These are phyloP conservation scores for Listronotus bonariensis DNA, from an alignment of 1,140 invertebrate genomes.

Conservation along the genomic window DNA sequence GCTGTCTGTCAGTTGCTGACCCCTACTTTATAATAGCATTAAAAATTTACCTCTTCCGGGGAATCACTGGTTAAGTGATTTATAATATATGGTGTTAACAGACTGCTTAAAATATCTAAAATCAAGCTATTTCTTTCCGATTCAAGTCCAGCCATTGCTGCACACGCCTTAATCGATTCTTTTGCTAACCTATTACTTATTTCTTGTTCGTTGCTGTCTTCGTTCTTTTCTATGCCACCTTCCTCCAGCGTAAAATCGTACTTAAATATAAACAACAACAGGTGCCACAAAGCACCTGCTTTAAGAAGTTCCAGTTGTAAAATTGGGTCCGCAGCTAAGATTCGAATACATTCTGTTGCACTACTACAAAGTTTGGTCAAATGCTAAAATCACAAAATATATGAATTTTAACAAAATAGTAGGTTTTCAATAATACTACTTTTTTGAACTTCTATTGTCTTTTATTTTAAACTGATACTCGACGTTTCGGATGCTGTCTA, in stretches of 20 bases:
- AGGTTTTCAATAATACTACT: no score
- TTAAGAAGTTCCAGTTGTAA: slow-evolving; percentile 91
- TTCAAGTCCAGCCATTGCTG: slow-evolving; percentile 75
- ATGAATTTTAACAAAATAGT: no score
- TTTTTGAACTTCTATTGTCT: no score
- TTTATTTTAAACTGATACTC: no score
- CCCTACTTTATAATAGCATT: no score
- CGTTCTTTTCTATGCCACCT: slow-evolving; percentile 85
- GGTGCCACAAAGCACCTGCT: slow-evolving; percentile 90
- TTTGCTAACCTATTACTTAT: slow-evolving; percentile 91
- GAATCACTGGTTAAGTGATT: slow-evolving; percentile 72
- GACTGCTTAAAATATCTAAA: slow-evolving; percentile 70
- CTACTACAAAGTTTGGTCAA: slow-evolving; percentile 77
- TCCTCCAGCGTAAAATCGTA: slow-evolving; percentile 99
- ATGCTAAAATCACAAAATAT: slow-evolving; percentile 61
- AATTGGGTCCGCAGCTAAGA: slow-evolving; percentile 78
- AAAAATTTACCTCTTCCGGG: slow-evolving; percentile 68
- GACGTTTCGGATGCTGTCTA: no score
- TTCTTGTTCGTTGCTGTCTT: slow-evolving; percentile 84
- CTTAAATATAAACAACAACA: slow-evolving; percentile 88
- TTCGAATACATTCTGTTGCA: slow-evolving; percentile 84
- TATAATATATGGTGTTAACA: slow-evolving; percentile 90
- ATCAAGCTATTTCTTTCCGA: slow-evolving; percentile 71
- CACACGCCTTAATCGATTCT: slow-evolving; percentile 81
- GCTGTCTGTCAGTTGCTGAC: no score